A percentile compares a stretch with the other conserved stretches of the same genome.
phyloP scores from a whole-genome alignment of 1,140 invertebrate genomes.

The Argopecten irradians region DNA sequence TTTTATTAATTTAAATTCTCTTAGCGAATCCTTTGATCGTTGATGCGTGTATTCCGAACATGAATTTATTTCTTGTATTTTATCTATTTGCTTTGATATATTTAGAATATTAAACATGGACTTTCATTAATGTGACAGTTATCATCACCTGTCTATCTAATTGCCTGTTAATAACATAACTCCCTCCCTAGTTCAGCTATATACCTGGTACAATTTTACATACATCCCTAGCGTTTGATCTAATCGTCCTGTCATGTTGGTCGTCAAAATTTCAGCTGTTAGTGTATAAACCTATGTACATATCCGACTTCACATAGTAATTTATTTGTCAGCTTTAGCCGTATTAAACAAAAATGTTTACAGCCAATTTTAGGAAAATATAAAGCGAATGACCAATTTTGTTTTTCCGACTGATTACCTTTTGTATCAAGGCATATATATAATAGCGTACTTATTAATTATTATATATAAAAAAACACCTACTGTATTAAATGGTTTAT shows the following conservation, averaged over 20 bases:
- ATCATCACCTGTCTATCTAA: background rate
- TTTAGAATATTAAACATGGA: background rate
- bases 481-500: too few species aligned
- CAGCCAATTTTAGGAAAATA: background rate
- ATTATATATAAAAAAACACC: background rate
- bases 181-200: background rate
- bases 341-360: background rate
- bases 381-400: too few species aligned
- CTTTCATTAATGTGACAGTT: background rate
- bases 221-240: background rate
- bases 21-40: background rate
- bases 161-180: background rate
- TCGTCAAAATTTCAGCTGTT: slow-evolving; percentile 3
- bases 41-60: background rate
- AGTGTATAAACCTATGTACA: background rate
- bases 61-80: slow-evolving; percentile 11
- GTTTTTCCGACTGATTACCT: too few species aligned
- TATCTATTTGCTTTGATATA: background rate
- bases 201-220: background rate
- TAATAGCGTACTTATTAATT: background rate
- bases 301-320: background rate
- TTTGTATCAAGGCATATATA: background rate
- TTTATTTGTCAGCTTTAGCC: background rate
- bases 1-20: background rate
- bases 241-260: background rate